Conservation (phyloP, 2,888 invertebrate species). For the Cephalotes varians region DNA sequence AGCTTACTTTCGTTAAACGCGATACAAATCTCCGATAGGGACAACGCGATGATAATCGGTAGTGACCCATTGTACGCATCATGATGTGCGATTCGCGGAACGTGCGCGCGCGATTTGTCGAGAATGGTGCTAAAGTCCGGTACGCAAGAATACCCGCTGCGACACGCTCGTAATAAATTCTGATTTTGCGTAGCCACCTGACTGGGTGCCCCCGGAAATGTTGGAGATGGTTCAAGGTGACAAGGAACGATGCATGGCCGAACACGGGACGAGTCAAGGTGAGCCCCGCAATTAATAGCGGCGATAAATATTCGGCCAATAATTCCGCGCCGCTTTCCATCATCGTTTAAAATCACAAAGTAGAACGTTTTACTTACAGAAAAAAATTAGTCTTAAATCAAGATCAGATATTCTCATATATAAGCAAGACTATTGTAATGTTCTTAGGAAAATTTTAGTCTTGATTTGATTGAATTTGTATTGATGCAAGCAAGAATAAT, state of each 20-base stretch:
- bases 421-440: too few species aligned
- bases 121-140: constrained; percentile 28
- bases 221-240: constrained; percentile 80
- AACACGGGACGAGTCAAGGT: constrained; percentile 82
- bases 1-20: constrained; percentile 70
- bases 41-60: background rate
- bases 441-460: too few species aligned
- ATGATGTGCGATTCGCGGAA: constrained; percentile 7
- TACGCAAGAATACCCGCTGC: constrained; percentile 9
- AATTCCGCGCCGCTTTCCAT: background rate
- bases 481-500: too few species aligned
- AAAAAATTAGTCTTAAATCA: too few species aligned
- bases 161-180: constrained; percentile 45
- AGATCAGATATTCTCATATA: too few species aligned
- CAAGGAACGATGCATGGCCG: constrained; percentile 82
- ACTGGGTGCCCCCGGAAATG: constrained; percentile 80
- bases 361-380: background rate
- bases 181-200: constrained; percentile 76
- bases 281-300: constrained; percentile 40
- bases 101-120: background rate
- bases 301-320: background rate
- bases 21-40: constrained; percentile 74
- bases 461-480: too few species aligned
- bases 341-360: background rate
- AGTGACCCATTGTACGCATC: constrained; percentile 1